These are phyloP conservation scores for Artemia sinica DNA, from an alignment of 2,888 invertebrate species.

Conservation along the genomic window DNA sequence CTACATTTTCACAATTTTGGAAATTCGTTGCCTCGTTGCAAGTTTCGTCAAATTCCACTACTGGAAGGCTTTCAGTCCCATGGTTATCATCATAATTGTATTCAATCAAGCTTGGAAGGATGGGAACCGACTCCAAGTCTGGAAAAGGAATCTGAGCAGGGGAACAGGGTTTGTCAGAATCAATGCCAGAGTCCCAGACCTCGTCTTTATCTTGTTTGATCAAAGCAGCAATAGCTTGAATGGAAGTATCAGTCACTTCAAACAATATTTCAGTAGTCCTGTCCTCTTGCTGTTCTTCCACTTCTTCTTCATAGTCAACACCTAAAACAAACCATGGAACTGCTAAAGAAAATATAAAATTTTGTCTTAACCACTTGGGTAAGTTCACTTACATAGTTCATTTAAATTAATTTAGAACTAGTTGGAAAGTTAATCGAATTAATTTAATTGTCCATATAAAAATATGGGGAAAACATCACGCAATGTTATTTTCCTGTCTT, in stretches of 20 bases:
- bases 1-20: neutral
- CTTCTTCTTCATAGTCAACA: too few relatives aligned
- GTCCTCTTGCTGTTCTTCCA: too few relatives aligned
- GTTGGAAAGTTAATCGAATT: too few relatives aligned
- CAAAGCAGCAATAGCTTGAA: neutral
- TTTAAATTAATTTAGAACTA: too few relatives aligned
- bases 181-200: neutral
- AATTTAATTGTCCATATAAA: too few relatives aligned
- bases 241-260: neutral
- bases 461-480: too few relatives aligned
- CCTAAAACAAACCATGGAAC: too few relatives aligned
- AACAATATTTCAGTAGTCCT: too few relatives aligned
- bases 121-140: neutral
- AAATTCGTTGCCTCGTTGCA: neutral
- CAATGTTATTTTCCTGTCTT: too few relatives aligned
- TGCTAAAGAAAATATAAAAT: too few relatives aligned
- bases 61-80: neutral
- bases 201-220: conserved; percentile 1
- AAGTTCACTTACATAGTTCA: too few relatives aligned
- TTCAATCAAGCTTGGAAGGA: neutral
- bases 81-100: neutral
- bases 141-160: neutral
- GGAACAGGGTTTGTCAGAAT: neutral
- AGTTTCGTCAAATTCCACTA: neutral
- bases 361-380: too few relatives aligned